Conservation (phyloP, 2,113 vertebrate species). For the Pelobates fuscus region DNA sequence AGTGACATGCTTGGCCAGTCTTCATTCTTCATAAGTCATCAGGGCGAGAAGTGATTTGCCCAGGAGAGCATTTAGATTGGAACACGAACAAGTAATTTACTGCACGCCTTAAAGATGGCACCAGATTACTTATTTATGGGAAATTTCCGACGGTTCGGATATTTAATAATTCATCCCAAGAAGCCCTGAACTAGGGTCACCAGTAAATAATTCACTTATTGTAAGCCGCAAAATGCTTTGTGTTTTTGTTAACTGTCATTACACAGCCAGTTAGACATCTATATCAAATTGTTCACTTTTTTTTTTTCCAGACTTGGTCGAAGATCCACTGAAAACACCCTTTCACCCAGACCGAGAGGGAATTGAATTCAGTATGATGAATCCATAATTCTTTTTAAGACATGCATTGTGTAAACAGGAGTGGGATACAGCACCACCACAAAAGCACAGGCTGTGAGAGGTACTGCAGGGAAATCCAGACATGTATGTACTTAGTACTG, state of each 20-base stretch:
- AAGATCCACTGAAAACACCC: too few species aligned
- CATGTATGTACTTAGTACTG: too few species aligned
- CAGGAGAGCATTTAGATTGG: conserved; percentile 53
- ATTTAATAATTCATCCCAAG: conserved; percentile 65
- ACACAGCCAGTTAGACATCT: background rate
- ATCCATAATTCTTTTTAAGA: too few species aligned
- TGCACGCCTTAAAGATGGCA: conserved; percentile 58
- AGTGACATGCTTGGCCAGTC: conserved; percentile 24
- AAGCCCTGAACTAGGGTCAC: conserved; percentile 61
- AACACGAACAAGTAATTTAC: conserved; percentile 64
- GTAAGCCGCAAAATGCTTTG: conserved; percentile 55
- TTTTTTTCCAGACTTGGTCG: too few species aligned
- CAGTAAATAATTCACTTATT: conserved; percentile 69
- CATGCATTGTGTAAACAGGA: too few species aligned
- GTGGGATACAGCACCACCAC: too few species aligned
- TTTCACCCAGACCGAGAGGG: too few species aligned
- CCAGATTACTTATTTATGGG: conserved; percentile 66
- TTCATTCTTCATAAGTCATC: conserved; percentile 54
- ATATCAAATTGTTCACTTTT: too few species aligned
- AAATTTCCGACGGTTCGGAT: conserved; percentile 63
- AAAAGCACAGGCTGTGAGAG: too few species aligned
- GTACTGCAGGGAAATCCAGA: too few species aligned
- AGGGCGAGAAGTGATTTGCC: conserved; percentile 50
- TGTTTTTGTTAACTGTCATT: conserved; percentile 42
- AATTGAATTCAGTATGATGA: background rate